Evolutionary conservation across 2,888 invertebrate species (phyloP).

Genomic region (Harpalus rubripes): DNA sequence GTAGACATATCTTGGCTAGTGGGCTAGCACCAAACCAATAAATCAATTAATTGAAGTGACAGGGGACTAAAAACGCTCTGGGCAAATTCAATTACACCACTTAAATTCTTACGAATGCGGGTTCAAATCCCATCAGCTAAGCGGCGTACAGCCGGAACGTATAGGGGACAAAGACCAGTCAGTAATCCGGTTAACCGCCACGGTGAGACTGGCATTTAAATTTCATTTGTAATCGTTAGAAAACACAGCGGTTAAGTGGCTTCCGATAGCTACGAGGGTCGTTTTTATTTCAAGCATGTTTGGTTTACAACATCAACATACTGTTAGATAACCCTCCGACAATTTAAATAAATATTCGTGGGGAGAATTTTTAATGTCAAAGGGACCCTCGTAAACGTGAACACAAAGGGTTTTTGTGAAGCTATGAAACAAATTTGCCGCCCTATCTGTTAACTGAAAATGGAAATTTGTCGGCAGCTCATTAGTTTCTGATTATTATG

Average conservation of each 20-base stretch:
- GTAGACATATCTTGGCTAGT: conserved; percentile 13
- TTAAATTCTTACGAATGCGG: conserved; percentile 51
- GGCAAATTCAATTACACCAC: conserved; percentile 44
- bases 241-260: conserved; percentile 26
- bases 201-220: conserved; percentile 10
- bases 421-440: conserved; percentile 11
- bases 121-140: conserved; percentile 42
- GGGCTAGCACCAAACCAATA: conserved; percentile 26
- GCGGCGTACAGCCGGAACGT: not conserved
- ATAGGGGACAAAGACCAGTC: conserved; percentile 8
- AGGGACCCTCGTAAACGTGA: conserved; percentile 21
- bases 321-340: conserved; percentile 32
- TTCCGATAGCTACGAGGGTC: conserved; percentile 11
- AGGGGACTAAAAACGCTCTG: conserved; percentile 34
- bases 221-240: conserved; percentile 44
- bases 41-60: conserved; percentile 39
- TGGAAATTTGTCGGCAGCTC: conserved; percentile 17
- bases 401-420: conserved; percentile 14
- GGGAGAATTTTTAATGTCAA: conserved; percentile 26
- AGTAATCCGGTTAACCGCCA: conserved; percentile 34
- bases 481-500: conserved; percentile 27
- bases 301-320: conserved; percentile 39
- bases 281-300: conserved; percentile 46
- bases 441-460: not conserved
- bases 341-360: conserved; percentile 42